Evolutionary conservation across 2,888 invertebrate genomes (phyloP).

Genomic region (Amblyteles armatorius): DNA sequence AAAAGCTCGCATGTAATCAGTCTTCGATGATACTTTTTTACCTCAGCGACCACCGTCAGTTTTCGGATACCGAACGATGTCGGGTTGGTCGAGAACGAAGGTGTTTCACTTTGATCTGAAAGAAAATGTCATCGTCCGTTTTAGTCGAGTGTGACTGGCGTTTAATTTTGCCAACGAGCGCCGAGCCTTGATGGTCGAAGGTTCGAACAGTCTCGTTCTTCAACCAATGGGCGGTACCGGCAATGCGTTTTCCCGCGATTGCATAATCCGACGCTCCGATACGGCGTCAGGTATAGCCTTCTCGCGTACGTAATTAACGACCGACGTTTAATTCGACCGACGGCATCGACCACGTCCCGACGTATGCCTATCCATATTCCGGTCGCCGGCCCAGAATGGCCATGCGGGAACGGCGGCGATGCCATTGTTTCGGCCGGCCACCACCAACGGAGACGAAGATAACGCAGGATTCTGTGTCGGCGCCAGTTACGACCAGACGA

Average conservation of each 20-base stretch:
- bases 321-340: neutral
- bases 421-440: neutral
- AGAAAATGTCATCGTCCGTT: neutral
- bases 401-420: neutral
- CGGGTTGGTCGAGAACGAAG: too few relatives aligned
- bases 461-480: neutral
- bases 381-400: neutral
- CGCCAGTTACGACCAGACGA: neutral
- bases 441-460: neutral
- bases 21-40: too few relatives aligned
- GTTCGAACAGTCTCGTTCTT: neutral
- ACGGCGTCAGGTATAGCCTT: neutral
- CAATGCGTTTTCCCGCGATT: neutral
- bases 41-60: too few relatives aligned
- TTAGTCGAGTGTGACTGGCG: neutral
- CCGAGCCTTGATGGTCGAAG: neutral
- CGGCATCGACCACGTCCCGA: neutral
- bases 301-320: neutral
- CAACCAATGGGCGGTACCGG: neutral
- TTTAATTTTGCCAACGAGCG: neutral
- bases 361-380: neutral
- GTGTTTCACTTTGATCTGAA: neutral
- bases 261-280: conserved; percentile 1
- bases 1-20: too few relatives aligned
- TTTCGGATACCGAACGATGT: neutral